These are phyloP conservation scores for Sphenodon punctatus DNA, from an alignment of 2,797 vertebrate genomes.

Conservation along the genomic window DNA sequence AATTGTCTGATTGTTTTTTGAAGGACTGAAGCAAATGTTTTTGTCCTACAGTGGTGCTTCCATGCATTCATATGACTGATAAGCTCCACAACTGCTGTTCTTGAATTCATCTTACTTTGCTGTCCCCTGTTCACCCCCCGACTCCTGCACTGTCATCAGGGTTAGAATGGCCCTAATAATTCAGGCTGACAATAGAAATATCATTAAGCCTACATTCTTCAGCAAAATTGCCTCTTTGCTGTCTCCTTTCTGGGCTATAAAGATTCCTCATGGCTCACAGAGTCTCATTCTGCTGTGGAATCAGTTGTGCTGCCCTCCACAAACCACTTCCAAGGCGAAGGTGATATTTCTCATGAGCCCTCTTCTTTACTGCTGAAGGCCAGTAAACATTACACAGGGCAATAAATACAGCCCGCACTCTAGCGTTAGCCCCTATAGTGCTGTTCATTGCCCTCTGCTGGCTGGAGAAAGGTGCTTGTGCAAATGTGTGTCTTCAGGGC, in stretches of 20 bases:
- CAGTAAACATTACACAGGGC: neutral
- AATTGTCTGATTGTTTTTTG: constrained; percentile 20
- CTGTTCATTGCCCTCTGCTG: neutral
- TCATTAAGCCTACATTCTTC: constrained; percentile 75
- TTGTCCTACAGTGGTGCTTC: constrained; percentile 1
- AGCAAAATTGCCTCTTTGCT: constrained; percentile 71
- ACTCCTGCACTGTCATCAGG: constrained; percentile 35
- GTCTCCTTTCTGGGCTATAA: constrained; percentile 71
- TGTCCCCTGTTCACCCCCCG: constrained; percentile 37
- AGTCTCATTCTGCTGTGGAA: constrained; percentile 58
- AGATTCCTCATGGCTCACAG: constrained; percentile 70
- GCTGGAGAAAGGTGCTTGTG: neutral
- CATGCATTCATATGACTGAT: neutral
- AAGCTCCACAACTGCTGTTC: constrained; percentile 27
- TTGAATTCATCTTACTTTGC: constrained; percentile 38
- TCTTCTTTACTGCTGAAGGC: constrained; percentile 16
- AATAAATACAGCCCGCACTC: constrained; percentile 10
- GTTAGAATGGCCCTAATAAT: constrained; percentile 72
- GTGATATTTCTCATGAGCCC: constrained; percentile 56
- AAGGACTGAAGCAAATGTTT: constrained; percentile 23
- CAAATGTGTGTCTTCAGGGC: too few species aligned
- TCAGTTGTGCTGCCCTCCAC: constrained; percentile 65
- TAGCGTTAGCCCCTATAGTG: neutral
- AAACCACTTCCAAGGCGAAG: constrained; percentile 68
- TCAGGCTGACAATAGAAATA: constrained; percentile 70